Evolutionary conservation across 2,888 invertebrate genomes (phyloP), one percentile per base, ranked within the genome.

Genomic region (Megastigmus dorsalis): DNA sequence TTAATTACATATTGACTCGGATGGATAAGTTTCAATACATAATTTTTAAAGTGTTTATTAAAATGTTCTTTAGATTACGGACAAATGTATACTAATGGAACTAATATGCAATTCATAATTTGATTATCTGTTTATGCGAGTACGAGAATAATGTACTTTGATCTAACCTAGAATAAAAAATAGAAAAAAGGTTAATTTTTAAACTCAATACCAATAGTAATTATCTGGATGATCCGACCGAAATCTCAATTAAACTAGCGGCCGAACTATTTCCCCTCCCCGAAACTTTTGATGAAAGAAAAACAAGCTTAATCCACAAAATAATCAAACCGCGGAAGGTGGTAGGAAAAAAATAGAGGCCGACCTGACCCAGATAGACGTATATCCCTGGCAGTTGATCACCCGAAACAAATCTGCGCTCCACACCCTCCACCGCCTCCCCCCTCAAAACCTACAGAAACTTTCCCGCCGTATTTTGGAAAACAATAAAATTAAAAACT

Each of bases 351-450:
- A n/a, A 20, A 33, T 0, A 9, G 23, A 13, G 20, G 23, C 23
- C 15, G 70, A 70, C 48, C 68, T 71, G 71, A 71, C 71, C 71
- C 57, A 71, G 65, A 65, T 71, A 63, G 28, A n/a, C n/a, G n/a
- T n/a, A 62, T 50, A 28, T n/a, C 20, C 20, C 23, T 18, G 15
- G 20, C 26, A 45, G 48, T 62, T 41, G 20, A 26, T 52, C 50
- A 13, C 13, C 38, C 55, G 23, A 45, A 9, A 3, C 41, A 33
- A 50, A 52, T n/a, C n/a, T n/a, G n/a, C n/a, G n/a, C n/a, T n/a
- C n/a, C n/a, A n/a, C n/a, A n/a, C n/a, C n/a, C n/a, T 52, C 15
- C 15, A 5, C 6, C n/a, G 30, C 20, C 54, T 4, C 20, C 13
- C 26, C 5, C 23, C 10, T 13, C 63, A 13, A 28, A 55, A 54